Conservation (phyloP, 2,797 vertebrate genomes). For the Hapalemur alaotrensis region DNA sequence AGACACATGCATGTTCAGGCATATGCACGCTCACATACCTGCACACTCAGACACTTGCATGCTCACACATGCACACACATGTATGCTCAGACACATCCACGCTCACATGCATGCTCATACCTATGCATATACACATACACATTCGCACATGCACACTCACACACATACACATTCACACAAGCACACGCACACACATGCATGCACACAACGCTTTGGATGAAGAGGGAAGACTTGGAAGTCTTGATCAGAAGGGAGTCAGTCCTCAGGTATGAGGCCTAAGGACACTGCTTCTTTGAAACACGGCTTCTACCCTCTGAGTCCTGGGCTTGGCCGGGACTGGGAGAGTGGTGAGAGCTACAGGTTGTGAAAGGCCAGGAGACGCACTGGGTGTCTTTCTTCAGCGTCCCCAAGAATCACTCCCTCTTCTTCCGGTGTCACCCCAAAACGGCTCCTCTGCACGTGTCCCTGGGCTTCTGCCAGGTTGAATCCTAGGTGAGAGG, state of each 20-base stretch:
- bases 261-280: not conserved
- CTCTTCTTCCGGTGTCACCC: not conserved
- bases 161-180: not conserved
- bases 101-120: too few species aligned
- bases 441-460: too few species aligned
- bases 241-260: not conserved
- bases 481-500: not conserved
- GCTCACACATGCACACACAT: too few species aligned
- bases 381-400: not conserved
- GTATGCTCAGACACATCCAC: too few species aligned
- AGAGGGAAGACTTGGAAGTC: not conserved
- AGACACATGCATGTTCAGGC: too few species aligned
- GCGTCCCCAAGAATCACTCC: not conserved
- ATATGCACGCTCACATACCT: too few species aligned
- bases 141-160: too few species aligned
- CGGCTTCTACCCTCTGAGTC: not conserved
- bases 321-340: not conserved
- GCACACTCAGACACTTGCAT: too few species aligned
- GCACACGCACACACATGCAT: not conserved
- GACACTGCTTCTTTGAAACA: not conserved
- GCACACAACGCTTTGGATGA: not conserved
- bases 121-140: too few species aligned
- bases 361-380: rapidly evolving
- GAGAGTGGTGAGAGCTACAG: not conserved
- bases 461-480: not conserved